These are phyloP conservation scores for Bibio marci DNA, from an alignment of 2,888 invertebrate species.

Conservation along the genomic window DNA sequence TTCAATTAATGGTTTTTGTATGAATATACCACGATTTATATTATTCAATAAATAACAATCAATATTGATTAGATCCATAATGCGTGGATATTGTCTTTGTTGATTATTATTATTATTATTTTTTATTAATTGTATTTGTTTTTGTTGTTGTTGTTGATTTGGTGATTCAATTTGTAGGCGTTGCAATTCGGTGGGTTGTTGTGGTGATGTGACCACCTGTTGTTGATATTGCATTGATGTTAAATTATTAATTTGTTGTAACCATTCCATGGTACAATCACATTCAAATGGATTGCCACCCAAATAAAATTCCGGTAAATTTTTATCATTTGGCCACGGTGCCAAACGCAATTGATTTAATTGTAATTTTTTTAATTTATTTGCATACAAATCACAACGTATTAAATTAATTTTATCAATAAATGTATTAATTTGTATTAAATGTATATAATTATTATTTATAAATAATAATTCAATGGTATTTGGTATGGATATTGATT, in stretches of 20 bases:
- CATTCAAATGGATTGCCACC: slow-evolving; percentile 89
- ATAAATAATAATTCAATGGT: slow-evolving; percentile 76
- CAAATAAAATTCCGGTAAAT: slow-evolving; percentile 74
- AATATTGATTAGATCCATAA: slow-evolving; percentile 78
- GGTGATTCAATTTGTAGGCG: too few relatives aligned
- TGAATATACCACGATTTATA: slow-evolving; percentile 46
- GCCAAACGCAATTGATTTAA: slow-evolving; percentile 62
- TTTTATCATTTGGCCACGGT: slow-evolving; percentile 51
- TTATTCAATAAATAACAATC: slow-evolving; percentile 69
- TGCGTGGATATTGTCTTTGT: slow-evolving; percentile 59
- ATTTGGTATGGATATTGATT: slow-evolving; percentile 71
- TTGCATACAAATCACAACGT: slow-evolving; percentile 79
- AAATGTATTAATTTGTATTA: slow-evolving; percentile 71
- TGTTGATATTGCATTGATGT: slow-evolving; percentile 33
- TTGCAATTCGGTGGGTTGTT: too few relatives aligned
- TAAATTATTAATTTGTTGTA: slow-evolving; percentile 76
- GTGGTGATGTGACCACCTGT: too few relatives aligned
- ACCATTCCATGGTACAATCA: slow-evolving; percentile 92
- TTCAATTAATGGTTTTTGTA: slow-evolving; percentile 46
- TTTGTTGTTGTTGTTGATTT: too few relatives aligned
- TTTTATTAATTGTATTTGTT: slow-evolving; percentile 22
- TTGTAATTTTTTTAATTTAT: slow-evolving; percentile 67
- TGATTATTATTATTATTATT: too few relatives aligned
- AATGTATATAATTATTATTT: slow-evolving; percentile 72
- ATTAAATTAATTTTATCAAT: slow-evolving; percentile 68